Base-by-base conservation (phyloP, 2,797 vertebrate genomes). In the Pseudochirops corinnae region DNA sequence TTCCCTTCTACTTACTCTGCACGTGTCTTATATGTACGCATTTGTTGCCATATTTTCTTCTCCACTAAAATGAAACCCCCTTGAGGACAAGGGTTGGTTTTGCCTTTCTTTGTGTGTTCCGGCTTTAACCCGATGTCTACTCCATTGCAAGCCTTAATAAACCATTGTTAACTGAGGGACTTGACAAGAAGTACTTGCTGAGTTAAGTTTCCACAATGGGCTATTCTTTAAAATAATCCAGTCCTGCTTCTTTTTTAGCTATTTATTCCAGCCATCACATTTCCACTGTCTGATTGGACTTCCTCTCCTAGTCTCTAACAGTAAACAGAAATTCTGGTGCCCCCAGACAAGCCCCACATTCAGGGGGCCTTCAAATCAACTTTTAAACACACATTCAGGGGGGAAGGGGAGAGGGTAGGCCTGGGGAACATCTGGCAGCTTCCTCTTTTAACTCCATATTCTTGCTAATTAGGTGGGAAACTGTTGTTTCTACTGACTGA, bases 311-410 rank as follows among this genome's bases (percentile, higher is more conserved):
- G 74, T 26, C 74, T 87, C 74, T 87, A 87, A 87, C 74, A 50
- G 74, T 87, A 87, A 87, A 87, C 74, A 87, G 74, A 87, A 87
- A 87, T 87, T 87, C 74, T 87, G 74, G 74, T 87, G 74, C 74
- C 74, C 74, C 74, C 74, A 87, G 74, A 87, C 74, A 26, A 87
- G 74, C 39, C 74, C 39, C 74, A 50, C 74, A 87, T 87, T 24
- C 39, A 87, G 74, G 74, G 74, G 74, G 74, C 74, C 74, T 87
- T 87, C 39, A 50, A 87, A 87, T 87, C 74, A 87, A 87, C 24
- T 46, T 46, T 87, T 87, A 50, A 87, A 50, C 74, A 87, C n/a
- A 50, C 39, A 87, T 87, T 46, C n/a, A 3, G 39, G 10, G 74
- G 74, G 67, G 39, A 87, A 46, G 39, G 74, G 74, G 39, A 46